Percentiles rank a stretch among this genome's conserved stretches.
Evolutionary conservation across 2,888 invertebrate species (phyloP).

Genomic region (Adineta ricciae): DNA sequence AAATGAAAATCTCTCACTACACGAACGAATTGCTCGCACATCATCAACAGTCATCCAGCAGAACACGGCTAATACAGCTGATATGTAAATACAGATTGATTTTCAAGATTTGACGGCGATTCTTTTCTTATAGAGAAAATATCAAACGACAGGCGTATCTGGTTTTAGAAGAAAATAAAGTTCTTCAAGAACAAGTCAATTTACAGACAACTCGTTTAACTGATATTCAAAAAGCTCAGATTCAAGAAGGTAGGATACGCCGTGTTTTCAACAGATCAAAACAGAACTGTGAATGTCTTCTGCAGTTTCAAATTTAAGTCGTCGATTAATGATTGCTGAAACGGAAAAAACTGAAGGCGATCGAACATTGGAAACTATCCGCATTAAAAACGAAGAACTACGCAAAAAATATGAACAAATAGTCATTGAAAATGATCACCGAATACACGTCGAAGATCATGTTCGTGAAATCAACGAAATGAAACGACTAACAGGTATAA

Average conservation of each 20-base stretch:
- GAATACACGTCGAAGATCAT: constrained; percentile 42
- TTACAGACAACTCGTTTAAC: constrained; percentile 44
- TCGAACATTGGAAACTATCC: constrained; percentile 39
- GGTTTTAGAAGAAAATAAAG: constrained; percentile 49
- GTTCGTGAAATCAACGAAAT: constrained; percentile 40
- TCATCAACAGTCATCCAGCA: not conserved
- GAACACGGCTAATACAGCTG: not conserved
- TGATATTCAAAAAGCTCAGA: constrained; percentile 43
- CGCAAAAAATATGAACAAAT: constrained; percentile 41
- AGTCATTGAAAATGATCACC: constrained; percentile 39
- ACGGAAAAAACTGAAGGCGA: constrained; percentile 42
- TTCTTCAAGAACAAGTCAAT: constrained; percentile 46
- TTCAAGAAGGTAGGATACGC: constrained; percentile 41
- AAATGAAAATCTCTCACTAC: constrained; percentile 24
- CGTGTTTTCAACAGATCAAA: too few species aligned
- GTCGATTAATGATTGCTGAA: constrained; percentile 40
- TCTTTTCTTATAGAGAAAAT: constrained; percentile 39
- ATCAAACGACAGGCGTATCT: constrained; percentile 47
- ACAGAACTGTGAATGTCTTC: constrained; percentile 5
- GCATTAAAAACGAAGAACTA: constrained; percentile 38
- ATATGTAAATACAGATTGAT: not conserved
- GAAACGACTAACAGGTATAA: constrained; percentile 39
- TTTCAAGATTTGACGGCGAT: not conserved
- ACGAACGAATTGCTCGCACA: constrained; percentile 21
- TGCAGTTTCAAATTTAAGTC: constrained; percentile 41